Base-by-base conservation (phyloP, 1,140 invertebrate species). In the Drosophila teissieri region DNA sequence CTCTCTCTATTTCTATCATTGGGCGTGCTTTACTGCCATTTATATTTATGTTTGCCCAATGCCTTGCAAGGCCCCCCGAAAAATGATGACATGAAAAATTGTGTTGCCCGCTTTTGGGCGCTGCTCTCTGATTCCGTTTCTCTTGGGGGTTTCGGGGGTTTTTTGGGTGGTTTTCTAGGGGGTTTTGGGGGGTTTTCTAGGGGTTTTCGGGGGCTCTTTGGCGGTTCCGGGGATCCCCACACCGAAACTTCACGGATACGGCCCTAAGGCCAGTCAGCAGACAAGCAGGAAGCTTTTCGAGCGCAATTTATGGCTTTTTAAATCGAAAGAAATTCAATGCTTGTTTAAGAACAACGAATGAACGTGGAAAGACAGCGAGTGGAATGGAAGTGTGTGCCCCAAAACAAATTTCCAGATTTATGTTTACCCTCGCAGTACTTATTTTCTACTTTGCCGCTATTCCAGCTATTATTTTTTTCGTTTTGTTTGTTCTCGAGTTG, bases 51-150 rank as follows among this genome's bases (percentile, higher is more conserved):
- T 86, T 86, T 86, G 79, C 77, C 49, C 54, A 34, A 31, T 76
- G 45, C 54, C 45, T 60, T 70, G 19, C 19, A 19, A 5, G 64
- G 15, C 15, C 46, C 39, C 56, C 37, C 60, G 55, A 77, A 63
- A 85, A 88, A 86, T 86, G 75, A 86, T 86, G 83, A 83, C 79
- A 86, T 88, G 84, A 88, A 86, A 86, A 86, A 86, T 86, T 88
- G 83, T 89, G 79, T 67, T 86, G 75, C 75, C 83, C 57, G 70
- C 79, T 79, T 83, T 72, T 79, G 65, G 79, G 75, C 70, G 69
- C 75, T 79, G 69, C 36, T 64, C 19, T 70, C 52, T 54, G 68
- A 70, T 70, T 68, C 37, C 46, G 62, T 44, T 68, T 52, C 27
- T 19, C 11, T 24, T 17, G 24, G 39, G 10, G 45, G 69, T 67